Percentiles rank a stretch among this genome's conserved stretches.
phyloP scores from a whole-genome alignment of 1,140 invertebrate species.

The Idris sp. region DNA sequence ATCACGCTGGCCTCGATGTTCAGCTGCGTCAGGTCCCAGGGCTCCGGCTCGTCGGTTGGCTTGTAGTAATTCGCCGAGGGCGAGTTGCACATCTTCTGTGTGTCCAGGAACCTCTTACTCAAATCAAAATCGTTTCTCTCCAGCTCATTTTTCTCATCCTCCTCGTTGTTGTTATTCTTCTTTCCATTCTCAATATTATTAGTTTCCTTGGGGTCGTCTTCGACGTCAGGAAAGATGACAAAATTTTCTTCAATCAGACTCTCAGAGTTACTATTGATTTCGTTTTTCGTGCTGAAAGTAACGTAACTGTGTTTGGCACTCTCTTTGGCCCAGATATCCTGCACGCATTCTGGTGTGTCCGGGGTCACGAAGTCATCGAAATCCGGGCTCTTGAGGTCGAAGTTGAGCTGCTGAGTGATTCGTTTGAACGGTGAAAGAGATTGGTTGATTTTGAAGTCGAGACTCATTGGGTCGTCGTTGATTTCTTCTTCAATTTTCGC shows the following conservation, averaged over 20 bases:
- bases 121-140: slow-evolving; percentile 67
- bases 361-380: slow-evolving; percentile 85
- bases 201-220: slow-evolving; percentile 68
- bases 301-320: slow-evolving; percentile 66
- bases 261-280: slow-evolving; percentile 63
- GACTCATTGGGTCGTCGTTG: slow-evolving; percentile 66
- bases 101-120: slow-evolving; percentile 82
- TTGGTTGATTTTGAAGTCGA: slow-evolving; percentile 72
- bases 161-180: slow-evolving; percentile 63
- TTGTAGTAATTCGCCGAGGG: slow-evolving; percentile 90
- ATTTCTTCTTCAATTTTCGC: slow-evolving; percentile 74
- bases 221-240: slow-evolving; percentile 75
- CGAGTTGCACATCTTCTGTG: slow-evolving; percentile 85
- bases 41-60: slow-evolving; percentile 90
- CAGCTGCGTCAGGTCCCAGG: slow-evolving; percentile 91
- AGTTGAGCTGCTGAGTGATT: slow-evolving; percentile 86
- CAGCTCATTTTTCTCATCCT: slow-evolving; percentile 65
- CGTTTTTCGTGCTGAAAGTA: slow-evolving; percentile 58
- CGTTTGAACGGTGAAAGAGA: slow-evolving; percentile 86
- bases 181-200: slow-evolving; percentile 52
- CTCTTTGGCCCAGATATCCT: slow-evolving; percentile 80
- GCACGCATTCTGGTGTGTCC: slow-evolving; percentile 81
- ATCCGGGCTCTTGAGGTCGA: slow-evolving; percentile 85
- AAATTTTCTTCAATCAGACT: slow-evolving; percentile 68
- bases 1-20: slow-evolving; percentile 94